Evolutionary conservation across 2,113 vertebrate species (phyloP), one percentile per base, ranked within the genome.

Genomic region (Bungarus multicinctus): DNA sequence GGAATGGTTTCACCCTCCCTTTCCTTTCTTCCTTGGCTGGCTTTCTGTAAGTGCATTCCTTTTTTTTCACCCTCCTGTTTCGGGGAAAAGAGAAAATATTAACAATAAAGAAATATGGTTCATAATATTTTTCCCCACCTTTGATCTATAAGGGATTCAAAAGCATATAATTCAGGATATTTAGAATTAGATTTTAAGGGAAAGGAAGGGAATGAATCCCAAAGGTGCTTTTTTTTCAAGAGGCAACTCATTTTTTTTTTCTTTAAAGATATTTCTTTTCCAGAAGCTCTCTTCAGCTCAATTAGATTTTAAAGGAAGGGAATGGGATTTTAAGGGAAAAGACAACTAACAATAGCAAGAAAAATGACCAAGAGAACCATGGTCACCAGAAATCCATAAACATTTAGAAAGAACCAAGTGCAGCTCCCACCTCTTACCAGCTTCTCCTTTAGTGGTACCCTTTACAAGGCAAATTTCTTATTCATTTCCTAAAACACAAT

Each of bases 11-110:
- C 30, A 18, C 30, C 64, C 93, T 94, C 93, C 95, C 96, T 95
- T 96, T 95, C 57, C 20, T 43, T 43, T 1, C 47, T 50, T 50
- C 47, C 69, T 69, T 74, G 54, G 27, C 22, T n/a, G 50, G 58
- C 34, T 92, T 88, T 92, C 87, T 81, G 52, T 18, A n/a, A 55
- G 95, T 94, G 91, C 93, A 53, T 93, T 94, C 94, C 90, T 16
- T 14, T 55, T 88, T 87, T 93, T 93, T 94, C 11, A 8, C 58
- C 94, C 94, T 43, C 91, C 50, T 89, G 93, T 95, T 94, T 95
- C 81, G 53, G 91, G 47, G 7, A 50, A 50, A 86, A 87, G 93
- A 60, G 90, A 86, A 87, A 90, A 55, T 43, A 96, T 95, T 93
- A 93, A 95, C 91, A 94, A 96, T 74, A 95, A 85, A 93, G 22